Percentiles rank a stretch among this genome's conserved stretches.
phyloP scores from a whole-genome alignment of 2,797 vertebrate genomes.

The Sebastes nivosus region DNA sequence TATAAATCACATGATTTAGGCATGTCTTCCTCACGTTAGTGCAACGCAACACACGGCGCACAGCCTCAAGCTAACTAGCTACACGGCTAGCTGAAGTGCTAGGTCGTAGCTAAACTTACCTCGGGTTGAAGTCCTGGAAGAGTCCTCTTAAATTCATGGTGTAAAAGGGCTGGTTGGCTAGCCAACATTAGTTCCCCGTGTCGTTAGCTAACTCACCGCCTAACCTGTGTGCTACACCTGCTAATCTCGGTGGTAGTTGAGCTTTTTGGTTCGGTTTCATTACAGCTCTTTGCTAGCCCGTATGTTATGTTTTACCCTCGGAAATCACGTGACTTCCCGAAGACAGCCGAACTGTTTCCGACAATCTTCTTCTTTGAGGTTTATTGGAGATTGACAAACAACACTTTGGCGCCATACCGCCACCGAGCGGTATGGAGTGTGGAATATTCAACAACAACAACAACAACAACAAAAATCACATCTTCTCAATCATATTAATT shows the following conservation, averaged over 20 bases:
- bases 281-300: background rate
- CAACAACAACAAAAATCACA: too few relatives aligned
- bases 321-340: slow-evolving; percentile 19
- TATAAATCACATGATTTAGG: background rate
- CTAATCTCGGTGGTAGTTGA: background rate
- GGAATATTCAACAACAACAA: too few relatives aligned
- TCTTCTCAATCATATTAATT: too few relatives aligned
- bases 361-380: background rate
- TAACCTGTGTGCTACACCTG: background rate
- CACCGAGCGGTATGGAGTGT: background rate
- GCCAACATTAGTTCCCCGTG: slow-evolving; percentile 5
- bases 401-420: background rate
- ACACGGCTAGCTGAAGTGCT: slow-evolving; percentile 1
- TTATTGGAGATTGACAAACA: background rate
- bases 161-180: background rate
- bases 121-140: slow-evolving; percentile 81
- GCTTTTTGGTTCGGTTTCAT: slow-evolving; percentile 12
- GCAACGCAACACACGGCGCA: background rate
- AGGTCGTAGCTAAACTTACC: slow-evolving; percentile 52
- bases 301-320: slow-evolving; percentile 20
- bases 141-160: slow-evolving; percentile 79
- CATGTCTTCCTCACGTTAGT: background rate
- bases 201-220: background rate
- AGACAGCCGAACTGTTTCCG: background rate
- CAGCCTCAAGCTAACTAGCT: background rate